These are phyloP conservation scores for Drosophila sulfurigaster DNA, from an alignment of 1,140 invertebrate species.

Conservation along the genomic window DNA sequence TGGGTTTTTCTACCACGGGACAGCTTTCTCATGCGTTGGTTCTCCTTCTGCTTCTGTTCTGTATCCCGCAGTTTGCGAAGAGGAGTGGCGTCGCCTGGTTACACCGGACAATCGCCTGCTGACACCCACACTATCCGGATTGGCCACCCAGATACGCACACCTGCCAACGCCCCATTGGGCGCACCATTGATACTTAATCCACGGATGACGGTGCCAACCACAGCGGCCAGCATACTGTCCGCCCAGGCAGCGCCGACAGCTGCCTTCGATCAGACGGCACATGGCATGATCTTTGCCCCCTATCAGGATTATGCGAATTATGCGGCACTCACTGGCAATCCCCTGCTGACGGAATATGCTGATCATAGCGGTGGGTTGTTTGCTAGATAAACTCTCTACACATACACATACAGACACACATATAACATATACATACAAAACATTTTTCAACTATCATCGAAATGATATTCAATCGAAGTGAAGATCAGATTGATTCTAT, in stretches of 20 bases:
- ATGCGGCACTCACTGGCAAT: conserved; percentile 92
- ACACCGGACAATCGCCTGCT: conserved; percentile 91
- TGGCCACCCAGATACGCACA: conserved; percentile 88
- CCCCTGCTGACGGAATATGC: conserved; percentile 94
- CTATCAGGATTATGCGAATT: conserved; percentile 95
- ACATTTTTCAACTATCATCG: neutral
- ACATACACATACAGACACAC: no score
- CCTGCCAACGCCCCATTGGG: conserved; percentile 90
- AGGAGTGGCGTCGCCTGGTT: conserved; percentile 91
- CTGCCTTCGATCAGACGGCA: conserved; percentile 87
- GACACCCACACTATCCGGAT: conserved; percentile 87
- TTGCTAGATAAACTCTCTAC: conserved; percentile 88
- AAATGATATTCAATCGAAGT: neutral
- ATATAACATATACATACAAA: conserved; percentile 33
- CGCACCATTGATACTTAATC: conserved; percentile 94
- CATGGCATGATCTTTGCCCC: conserved; percentile 90
- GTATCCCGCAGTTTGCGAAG: conserved; percentile 88
- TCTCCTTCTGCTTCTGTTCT: conserved; percentile 77
- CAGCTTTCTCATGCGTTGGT: conserved; percentile 83
- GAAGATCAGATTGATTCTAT: neutral
- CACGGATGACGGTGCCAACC: conserved; percentile 92
- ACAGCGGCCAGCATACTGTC: conserved; percentile 90
- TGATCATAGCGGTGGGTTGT: conserved; percentile 98
- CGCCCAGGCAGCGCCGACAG: conserved; percentile 90
- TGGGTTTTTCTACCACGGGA: conserved; percentile 62